Conservation (phyloP, 2,113 vertebrate genomes). For the Calonectris borealis region DNA sequence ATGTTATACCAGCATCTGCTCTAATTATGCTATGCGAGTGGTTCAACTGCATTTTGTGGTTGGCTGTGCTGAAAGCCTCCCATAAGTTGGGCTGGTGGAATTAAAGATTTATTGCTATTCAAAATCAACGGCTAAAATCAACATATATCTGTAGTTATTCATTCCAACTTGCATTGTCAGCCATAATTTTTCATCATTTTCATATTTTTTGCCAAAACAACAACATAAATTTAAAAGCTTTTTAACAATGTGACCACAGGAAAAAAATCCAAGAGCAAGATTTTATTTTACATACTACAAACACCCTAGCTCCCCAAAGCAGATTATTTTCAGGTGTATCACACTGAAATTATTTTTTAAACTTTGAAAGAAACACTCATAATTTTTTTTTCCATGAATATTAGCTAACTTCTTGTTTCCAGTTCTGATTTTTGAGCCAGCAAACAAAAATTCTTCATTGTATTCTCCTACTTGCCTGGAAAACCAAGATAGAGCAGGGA, state of each 20-base stretch:
- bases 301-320: not conserved
- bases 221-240: conserved; percentile 31
- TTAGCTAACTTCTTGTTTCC: not conserved
- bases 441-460: not conserved
- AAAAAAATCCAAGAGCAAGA: not conserved
- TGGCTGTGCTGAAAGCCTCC: conserved; percentile 56
- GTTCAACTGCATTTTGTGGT: conserved; percentile 54
- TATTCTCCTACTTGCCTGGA: not conserved
- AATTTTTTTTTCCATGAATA: not conserved
- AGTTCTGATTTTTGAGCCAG: not conserved
- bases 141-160: conserved; percentile 40
- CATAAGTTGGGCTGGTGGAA: conserved; percentile 30
- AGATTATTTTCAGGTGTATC: conserved; percentile 5
- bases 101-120: conserved; percentile 52
- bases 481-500: not conserved
- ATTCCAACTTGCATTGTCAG: conserved; percentile 19
- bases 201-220: conserved; percentile 14
- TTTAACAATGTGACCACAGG: conserved; percentile 11
- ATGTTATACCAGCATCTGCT: conserved; percentile 56
- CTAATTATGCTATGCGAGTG: conserved; percentile 22
- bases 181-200: conserved; percentile 50
- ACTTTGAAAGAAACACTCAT: not conserved
- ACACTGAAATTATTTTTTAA: not conserved
- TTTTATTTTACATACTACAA: not conserved
- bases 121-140: conserved; percentile 41